These are phyloP conservation scores for Aleadryas rufinucha DNA, from an alignment of 2,113 vertebrate genomes.

Conservation along the genomic window DNA sequence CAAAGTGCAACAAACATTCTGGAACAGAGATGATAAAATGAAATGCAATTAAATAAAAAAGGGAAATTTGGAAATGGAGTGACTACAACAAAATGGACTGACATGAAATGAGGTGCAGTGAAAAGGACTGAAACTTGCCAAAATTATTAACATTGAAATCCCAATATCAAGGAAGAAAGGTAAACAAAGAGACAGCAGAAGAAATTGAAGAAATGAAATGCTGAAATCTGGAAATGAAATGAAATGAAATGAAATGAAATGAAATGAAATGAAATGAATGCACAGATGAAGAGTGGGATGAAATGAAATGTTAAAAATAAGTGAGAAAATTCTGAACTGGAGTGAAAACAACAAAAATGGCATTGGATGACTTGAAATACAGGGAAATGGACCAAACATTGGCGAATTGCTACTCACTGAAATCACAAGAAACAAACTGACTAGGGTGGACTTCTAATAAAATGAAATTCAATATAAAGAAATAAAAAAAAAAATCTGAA, in stretches of 20 bases:
- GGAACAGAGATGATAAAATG: not conserved
- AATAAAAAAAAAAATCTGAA: not conserved
- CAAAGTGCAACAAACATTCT: no score
- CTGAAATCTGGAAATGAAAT: no score
- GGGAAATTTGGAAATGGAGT: not conserved
- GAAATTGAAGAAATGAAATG: not conserved
- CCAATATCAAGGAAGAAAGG: not conserved
- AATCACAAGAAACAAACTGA: not conserved
- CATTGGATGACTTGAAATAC: not conserved
- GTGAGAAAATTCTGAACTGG: accelerated
- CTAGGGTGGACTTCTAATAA: not conserved
- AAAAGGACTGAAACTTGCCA: not conserved
- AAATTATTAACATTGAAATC: not conserved
- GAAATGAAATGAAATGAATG: no score
- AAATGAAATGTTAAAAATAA: no score
- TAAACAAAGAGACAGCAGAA: not conserved
- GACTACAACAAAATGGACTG: not conserved
- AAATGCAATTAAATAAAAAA: not conserved
- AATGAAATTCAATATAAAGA: not conserved
- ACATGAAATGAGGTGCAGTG: not conserved
- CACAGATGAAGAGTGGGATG: no score
- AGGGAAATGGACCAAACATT: not conserved
- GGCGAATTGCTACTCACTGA: not conserved
- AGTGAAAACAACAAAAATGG: not conserved
- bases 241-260: no score